Percentiles rank a stretch among this genome's conserved stretches.
These are phyloP conservation scores for Halcyon leucocephala DNA, from an alignment of 2,797 vertebrate genomes.

Conservation along the genomic window DNA sequence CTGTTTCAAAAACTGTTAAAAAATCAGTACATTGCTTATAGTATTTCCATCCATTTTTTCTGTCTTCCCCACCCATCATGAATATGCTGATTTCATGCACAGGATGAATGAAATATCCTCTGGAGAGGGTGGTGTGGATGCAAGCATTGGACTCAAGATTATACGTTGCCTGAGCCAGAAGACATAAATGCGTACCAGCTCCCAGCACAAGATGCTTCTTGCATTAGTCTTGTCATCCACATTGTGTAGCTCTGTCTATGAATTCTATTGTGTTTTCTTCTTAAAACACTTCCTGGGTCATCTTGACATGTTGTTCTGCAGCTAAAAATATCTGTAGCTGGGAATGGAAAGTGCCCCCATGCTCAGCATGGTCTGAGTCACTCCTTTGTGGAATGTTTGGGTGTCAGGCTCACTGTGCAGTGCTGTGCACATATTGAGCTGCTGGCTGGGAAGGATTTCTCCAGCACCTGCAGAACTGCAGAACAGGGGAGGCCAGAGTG, in stretches of 20 bases:
- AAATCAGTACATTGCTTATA: not conserved
- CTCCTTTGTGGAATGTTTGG: not conserved
- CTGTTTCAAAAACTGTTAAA: not conserved
- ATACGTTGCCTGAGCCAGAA: not conserved
- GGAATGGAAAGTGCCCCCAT: not conserved
- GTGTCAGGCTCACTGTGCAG: not conserved
- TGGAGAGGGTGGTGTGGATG: not conserved
- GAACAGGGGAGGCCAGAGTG: not conserved
- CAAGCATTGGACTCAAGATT: not conserved
- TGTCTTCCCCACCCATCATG: not conserved
- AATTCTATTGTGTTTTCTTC: not conserved
- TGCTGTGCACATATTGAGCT: not conserved
- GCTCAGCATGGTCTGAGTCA: not conserved
- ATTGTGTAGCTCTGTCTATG: not conserved
- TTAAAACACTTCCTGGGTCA: not conserved
- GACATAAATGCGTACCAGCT: not conserved
- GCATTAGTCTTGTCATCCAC: not conserved
- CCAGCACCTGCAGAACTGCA: not conserved
- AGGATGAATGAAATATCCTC: not conserved
- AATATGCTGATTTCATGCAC: not conserved
- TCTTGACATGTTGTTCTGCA: not conserved
- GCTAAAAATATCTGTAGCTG: constrained; percentile 9
- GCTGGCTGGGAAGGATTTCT: not conserved
- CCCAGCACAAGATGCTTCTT: not conserved
- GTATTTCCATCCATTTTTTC: accelerated